These are phyloP conservation scores for Acronicta leporina DNA, from an alignment of 2,888 invertebrate genomes.

Conservation along the genomic window DNA sequence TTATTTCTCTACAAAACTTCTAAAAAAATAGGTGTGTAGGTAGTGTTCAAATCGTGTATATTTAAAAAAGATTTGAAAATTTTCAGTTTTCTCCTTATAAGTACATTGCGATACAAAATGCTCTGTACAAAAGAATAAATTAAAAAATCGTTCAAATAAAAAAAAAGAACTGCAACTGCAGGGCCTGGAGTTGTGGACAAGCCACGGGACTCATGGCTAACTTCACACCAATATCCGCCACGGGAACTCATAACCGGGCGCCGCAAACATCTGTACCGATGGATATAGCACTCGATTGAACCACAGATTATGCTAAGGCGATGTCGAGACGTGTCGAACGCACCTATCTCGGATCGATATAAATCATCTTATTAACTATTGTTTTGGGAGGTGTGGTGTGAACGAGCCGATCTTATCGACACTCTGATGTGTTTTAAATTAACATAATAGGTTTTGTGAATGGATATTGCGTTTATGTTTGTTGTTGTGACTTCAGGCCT, in stretches of 20 bases:
- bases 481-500: conserved; percentile 70
- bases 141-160: neutral
- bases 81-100: no score
- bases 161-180: conserved; percentile 4
- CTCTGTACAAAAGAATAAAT: neutral
- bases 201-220: conserved; percentile 23
- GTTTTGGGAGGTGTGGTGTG: conserved; percentile 89
- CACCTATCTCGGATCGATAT: conserved; percentile 86
- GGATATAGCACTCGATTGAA: conserved; percentile 84
- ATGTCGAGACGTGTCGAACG: conserved; percentile 86
- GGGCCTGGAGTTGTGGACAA: conserved; percentile 21
- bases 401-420: conserved; percentile 84
- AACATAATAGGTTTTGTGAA: conserved; percentile 89
- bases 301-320: conserved; percentile 88
- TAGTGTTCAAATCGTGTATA: no score
- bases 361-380: conserved; percentile 89
- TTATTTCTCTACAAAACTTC: no score
- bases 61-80: no score
- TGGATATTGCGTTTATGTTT: conserved; percentile 85
- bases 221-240: conserved; percentile 36
- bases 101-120: no score
- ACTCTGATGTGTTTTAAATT: conserved; percentile 88
- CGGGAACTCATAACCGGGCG: conserved; percentile 53
- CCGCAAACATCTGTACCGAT: conserved; percentile 82
- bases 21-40: no score